phyloP scores from a whole-genome alignment of 2,888 invertebrate species.

The Plemyria rubiginata region DNA sequence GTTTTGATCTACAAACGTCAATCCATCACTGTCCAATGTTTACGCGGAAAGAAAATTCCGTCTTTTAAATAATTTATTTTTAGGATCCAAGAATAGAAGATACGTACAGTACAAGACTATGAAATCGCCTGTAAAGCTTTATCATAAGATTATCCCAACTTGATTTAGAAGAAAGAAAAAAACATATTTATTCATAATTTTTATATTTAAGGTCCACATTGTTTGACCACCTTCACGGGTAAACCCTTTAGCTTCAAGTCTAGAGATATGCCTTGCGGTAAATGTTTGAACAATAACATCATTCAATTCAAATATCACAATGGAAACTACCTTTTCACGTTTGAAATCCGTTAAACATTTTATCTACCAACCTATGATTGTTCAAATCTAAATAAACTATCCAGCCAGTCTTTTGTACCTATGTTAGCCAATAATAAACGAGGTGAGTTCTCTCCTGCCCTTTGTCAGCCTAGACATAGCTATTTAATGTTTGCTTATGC shows the following conservation, averaged over 20 bases:
- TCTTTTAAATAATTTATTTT: constrained; percentile 42
- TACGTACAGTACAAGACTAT: background rate
- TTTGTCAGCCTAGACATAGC: background rate
- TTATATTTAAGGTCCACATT: background rate
- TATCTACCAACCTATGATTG: background rate
- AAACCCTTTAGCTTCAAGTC: background rate
- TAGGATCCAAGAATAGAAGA: constrained; percentile 15
- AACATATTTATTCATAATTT: no score
- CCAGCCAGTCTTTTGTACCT: background rate
- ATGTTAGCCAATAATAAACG: background rate
- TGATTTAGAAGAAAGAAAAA: no score
- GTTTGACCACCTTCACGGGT: background rate
- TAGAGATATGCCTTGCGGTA: background rate
- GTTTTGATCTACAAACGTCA: constrained; percentile 60
- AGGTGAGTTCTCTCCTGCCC: constrained; percentile 2
- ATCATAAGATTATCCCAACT: background rate
- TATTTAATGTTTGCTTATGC: constrained; percentile 10
- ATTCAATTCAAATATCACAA: background rate
- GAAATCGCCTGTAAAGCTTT: background rate
- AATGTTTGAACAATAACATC: background rate
- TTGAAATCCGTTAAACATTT: background rate
- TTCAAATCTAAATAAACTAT: background rate
- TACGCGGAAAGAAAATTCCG: constrained; percentile 53
- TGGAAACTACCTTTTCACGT: background rate
- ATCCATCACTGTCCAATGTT: constrained; percentile 61